Evolutionary conservation across 2,888 invertebrate genomes (phyloP).

Genomic region (Chalcis sispes): DNA sequence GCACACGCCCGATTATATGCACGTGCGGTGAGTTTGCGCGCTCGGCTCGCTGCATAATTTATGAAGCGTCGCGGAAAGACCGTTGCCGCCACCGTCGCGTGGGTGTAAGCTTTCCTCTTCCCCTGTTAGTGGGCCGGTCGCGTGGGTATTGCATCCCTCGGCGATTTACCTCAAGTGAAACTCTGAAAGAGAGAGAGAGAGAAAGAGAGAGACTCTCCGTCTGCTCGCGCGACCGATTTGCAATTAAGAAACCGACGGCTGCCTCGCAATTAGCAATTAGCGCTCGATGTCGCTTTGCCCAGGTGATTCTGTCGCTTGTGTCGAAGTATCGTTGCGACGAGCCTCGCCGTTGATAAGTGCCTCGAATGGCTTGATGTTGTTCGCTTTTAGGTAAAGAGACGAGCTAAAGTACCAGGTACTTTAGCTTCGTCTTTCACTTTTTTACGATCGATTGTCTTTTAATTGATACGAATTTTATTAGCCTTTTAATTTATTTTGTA

Average conservation of each 20-base stretch:
- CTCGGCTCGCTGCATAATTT: slow-evolving; percentile 31
- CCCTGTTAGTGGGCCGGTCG: slow-evolving; percentile 19
- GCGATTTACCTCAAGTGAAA: neutral
- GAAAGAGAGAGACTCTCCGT: too few species aligned
- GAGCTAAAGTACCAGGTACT: too few species aligned
- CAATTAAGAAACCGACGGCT: slow-evolving; percentile 22
- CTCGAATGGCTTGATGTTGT: slow-evolving; percentile 45
- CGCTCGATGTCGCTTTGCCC: too few species aligned
- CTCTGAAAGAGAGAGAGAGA: too few species aligned
- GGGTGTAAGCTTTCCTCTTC: neutral
- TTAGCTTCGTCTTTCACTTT: too few species aligned
- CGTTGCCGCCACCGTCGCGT: neutral
- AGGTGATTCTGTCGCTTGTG: too few species aligned
- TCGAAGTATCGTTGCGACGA: neutral
- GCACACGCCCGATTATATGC: slow-evolving; percentile 23
- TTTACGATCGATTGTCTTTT: too few species aligned
- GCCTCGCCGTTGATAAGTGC: slow-evolving; percentile 38
- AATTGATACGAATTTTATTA: too few species aligned
- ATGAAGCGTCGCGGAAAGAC: neutral
- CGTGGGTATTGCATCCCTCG: slow-evolving; percentile 8
- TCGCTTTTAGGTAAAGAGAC: too few species aligned
- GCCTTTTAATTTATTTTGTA: too few species aligned
- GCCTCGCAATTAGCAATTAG: slow-evolving; percentile 36
- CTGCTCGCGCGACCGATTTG: slow-evolving; percentile 30
- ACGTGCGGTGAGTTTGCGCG: neutral